Base-by-base conservation (phyloP, 2,888 invertebrate species). In the Lottia gigantea region DNA sequence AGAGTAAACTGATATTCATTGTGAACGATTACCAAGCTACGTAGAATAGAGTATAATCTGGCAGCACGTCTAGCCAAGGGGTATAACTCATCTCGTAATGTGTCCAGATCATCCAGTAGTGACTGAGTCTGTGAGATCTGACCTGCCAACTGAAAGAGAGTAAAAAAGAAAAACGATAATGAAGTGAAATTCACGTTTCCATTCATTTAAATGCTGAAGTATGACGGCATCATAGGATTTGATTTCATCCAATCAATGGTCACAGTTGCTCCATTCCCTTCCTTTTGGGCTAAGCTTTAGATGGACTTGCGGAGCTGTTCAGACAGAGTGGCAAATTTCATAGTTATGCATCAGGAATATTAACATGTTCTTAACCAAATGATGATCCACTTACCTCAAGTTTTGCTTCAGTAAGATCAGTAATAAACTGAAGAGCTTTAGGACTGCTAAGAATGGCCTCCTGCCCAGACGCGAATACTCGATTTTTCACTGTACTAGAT, bases 1-100 rank as follows among this genome's bases (percentile, higher is more conserved):
- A 87, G 74, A 14, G 86, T 80, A 80, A 87, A 87, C 79, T 85
- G 85, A 76, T 87, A 87, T 74, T 86, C 85, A 31, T 81, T 82
- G 45, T 82, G 81, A 15, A 87, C 71, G 65, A 80, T 79, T 61
- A 82, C 78, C 71, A 87, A 76, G 64, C 83, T 81, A 45, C 85
- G 74, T n/a, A 85, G 77, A 19, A 86, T 76, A n/a, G 83, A 79
- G 72, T 80, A 87, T 76, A 88, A 77, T 80, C 85, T 82, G 71
- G 86, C 83, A 11, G 82, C 87, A 46, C 86, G 73, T 15, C 85
- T 76, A 11, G 86, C 87, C 63, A 87, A 74, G 46, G 87, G 86
- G 73, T 83, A 84, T 64, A 87, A 75, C 78, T 86, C 87, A 74
- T 87, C 85, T 68, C 81, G 82, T 49, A 87, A 76, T 4, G 78